phyloP scores from a whole-genome alignment of 2,888 invertebrate genomes.

The Pachydiplax longipennis region DNA sequence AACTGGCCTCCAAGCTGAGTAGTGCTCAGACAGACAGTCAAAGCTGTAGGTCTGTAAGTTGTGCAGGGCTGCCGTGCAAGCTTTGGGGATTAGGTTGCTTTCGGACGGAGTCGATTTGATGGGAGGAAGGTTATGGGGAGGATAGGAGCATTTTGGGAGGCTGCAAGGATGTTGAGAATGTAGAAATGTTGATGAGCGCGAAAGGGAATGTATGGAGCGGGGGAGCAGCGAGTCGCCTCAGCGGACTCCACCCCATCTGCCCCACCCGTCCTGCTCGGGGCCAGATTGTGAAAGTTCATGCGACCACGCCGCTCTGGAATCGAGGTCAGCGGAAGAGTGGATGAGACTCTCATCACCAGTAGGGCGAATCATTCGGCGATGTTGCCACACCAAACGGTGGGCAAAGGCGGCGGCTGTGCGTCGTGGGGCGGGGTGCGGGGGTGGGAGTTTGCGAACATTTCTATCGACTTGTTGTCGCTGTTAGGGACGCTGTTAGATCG shows the following conservation, averaged over 20 bases:
- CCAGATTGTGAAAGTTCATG: slow-evolving; percentile 24
- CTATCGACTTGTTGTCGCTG: background rate
- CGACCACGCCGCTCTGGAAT: slow-evolving; percentile 8
- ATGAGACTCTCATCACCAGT: slow-evolving; percentile 21
- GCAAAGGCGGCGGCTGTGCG: background rate
- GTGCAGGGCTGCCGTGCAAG: too few relatives aligned
- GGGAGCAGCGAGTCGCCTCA: background rate
- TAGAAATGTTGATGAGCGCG: too few relatives aligned
- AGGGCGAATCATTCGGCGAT: background rate
- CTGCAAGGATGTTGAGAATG: too few relatives aligned
- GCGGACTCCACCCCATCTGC: background rate
- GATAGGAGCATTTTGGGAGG: too few relatives aligned
- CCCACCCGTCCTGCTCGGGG: background rate
- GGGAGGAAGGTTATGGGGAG: too few relatives aligned
- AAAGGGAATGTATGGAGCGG: background rate
- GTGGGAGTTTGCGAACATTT: background rate
- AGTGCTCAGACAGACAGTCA: too few relatives aligned
- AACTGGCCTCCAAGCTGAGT: too few relatives aligned
- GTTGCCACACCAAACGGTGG: slow-evolving; percentile 20
- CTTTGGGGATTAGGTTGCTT: too few relatives aligned
- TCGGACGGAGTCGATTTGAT: too few relatives aligned
- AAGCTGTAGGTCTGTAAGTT: too few relatives aligned
- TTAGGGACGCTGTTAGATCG: background rate
- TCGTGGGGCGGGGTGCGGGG: background rate
- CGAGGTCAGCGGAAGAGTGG: slow-evolving; percentile 42